These are phyloP conservation scores for Troglohyphantes excavatus DNA, from an alignment of 2,888 invertebrate genomes.

Conservation along the genomic window DNA sequence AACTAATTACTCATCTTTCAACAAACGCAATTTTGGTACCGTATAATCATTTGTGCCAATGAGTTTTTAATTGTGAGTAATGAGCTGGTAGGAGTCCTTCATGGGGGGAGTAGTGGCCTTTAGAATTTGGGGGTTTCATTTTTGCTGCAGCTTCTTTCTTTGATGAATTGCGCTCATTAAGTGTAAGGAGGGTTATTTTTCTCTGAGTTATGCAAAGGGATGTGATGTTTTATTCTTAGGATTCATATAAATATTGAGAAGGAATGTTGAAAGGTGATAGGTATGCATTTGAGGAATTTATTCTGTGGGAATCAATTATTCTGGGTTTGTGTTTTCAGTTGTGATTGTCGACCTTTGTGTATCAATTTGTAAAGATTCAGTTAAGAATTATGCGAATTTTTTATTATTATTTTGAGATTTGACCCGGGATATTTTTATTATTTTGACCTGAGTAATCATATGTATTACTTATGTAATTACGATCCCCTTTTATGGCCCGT, in stretches of 20 bases:
- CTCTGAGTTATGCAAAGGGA: not conserved
- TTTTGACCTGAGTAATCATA: no score
- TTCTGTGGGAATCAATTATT: not conserved
- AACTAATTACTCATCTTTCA: constrained; percentile 62
- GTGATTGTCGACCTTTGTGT: no score
- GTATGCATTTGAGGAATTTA: not conserved
- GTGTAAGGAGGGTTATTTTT: constrained; percentile 5
- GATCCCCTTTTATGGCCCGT: no score
- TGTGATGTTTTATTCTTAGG: not conserved
- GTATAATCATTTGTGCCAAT: constrained; percentile 54
- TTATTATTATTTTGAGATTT: no score
- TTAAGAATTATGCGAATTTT: no score
- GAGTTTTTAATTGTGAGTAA: constrained; percentile 66
- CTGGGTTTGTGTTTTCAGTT: no score
- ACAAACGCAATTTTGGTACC: constrained; percentile 17
- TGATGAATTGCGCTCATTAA: constrained; percentile 31
- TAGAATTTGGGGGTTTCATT: not conserved
- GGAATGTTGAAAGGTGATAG: not conserved
- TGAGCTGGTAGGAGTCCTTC: not conserved
- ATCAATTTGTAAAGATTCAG: no score
- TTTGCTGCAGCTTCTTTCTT: constrained; percentile 1
- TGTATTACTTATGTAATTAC: no score
- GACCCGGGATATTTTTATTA: no score
- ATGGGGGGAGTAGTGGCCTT: not conserved
- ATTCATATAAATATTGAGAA: not conserved